A percentile compares a stretch with the other conserved stretches of the same genome.
phyloP scores from a whole-genome alignment of 2,113 vertebrate genomes.

The Xenopus borealis region DNA sequence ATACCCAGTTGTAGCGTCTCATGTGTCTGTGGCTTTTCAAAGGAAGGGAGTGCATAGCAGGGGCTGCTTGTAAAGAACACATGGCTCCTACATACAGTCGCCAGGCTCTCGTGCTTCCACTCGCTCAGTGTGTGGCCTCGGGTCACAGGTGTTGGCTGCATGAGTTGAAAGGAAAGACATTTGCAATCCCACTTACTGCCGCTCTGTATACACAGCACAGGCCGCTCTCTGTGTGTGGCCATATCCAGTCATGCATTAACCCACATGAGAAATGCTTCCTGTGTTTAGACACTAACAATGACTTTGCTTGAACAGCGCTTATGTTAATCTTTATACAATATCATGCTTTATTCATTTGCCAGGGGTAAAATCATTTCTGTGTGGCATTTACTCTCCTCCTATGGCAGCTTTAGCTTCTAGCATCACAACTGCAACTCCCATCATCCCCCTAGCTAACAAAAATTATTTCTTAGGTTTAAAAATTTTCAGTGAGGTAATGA shows the following conservation, averaged over 20 bases:
- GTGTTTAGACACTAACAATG: too few relatives aligned
- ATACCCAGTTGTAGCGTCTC: too few relatives aligned
- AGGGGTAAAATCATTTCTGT: background rate
- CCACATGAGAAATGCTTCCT: background rate
- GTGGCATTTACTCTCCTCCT: too few relatives aligned
- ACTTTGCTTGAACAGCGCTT: background rate
- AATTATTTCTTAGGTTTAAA: too few relatives aligned
- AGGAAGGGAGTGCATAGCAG: background rate
- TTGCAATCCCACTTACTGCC: conserved; percentile 7
- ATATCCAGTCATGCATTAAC: conserved; percentile 4
- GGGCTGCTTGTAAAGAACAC: background rate
- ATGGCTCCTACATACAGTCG: background rate
- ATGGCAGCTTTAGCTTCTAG: too few relatives aligned
- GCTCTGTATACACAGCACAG: conserved; percentile 13
- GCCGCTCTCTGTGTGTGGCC: conserved; percentile 25
- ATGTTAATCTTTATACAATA: background rate
- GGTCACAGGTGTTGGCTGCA: conserved; percentile 9
- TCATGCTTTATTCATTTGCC: background rate
- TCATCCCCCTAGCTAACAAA: too few relatives aligned
- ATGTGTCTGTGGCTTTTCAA: too few relatives aligned
- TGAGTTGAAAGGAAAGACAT: conserved; percentile 2
- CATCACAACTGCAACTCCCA: too few relatives aligned
- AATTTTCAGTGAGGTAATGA: too few relatives aligned
- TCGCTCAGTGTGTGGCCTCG: conserved; percentile 26
- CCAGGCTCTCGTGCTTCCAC: conserved; percentile 4